Conservation (phyloP, 2,797 vertebrate genomes). For the Orientallactaga sibirica region DNA sequence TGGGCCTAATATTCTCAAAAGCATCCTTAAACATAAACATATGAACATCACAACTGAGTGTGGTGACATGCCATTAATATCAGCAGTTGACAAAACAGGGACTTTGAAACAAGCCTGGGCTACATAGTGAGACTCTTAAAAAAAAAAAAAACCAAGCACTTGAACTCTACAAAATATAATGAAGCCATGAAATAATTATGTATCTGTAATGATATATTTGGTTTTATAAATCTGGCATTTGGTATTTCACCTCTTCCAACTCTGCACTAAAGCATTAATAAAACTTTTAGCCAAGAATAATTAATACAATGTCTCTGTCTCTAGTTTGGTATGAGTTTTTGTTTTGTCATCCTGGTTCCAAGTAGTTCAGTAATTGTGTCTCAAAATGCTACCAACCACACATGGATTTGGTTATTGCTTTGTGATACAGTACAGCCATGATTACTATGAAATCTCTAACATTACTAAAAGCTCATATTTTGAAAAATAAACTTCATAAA, state of each 20-base stretch:
- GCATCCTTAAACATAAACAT: neutral
- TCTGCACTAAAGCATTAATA: slow-evolving; percentile 28
- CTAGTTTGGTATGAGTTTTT: slow-evolving; percentile 52
- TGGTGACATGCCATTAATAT: neutral
- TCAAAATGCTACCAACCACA: slow-evolving; percentile 57
- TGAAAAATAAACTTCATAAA: slow-evolving; percentile 42
- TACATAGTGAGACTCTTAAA: too few relatives aligned
- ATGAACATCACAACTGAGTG: neutral
- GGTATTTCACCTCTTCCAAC: slow-evolving; percentile 36
- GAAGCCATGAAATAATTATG: slow-evolving; percentile 5
- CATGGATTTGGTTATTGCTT: slow-evolving; percentile 59
- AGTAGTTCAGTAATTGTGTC: slow-evolving; percentile 48
- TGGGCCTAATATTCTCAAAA: neutral
- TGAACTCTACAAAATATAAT: neutral
- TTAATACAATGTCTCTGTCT: slow-evolving; percentile 61
- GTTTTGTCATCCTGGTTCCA: slow-evolving; percentile 58
- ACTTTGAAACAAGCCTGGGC: neutral
- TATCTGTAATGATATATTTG: neutral
- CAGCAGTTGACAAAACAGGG: neutral
- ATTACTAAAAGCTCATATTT: slow-evolving; percentile 46
- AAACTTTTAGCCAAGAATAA: slow-evolving; percentile 47
- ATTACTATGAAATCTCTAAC: slow-evolving; percentile 50
- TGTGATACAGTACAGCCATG: slow-evolving; percentile 43
- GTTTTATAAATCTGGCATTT: neutral
- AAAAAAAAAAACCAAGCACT: neutral